These are phyloP conservation scores for Laterallus jamaicensis DNA, from an alignment of 2,113 vertebrate species.

Conservation along the genomic window DNA sequence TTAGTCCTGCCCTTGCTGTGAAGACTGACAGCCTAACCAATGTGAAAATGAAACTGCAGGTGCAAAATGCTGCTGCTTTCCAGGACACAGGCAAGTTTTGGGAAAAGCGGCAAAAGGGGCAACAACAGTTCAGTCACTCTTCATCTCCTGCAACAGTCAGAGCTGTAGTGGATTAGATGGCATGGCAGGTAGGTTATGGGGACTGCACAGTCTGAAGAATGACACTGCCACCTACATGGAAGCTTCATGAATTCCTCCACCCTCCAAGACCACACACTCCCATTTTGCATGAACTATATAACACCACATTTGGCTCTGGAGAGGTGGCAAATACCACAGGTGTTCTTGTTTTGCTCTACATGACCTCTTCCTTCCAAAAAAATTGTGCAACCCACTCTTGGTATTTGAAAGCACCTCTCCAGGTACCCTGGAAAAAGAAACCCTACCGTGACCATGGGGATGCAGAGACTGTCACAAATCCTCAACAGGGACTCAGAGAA, in stretches of 20 bases:
- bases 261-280: neutral
- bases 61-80: neutral
- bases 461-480: constrained; percentile 87
- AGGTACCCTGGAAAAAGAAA: neutral
- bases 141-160: neutral
- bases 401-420: neutral
- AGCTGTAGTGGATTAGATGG: neutral
- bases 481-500: constrained; percentile 87
- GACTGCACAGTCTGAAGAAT: neutral
- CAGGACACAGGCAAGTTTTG: neutral
- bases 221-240: neutral
- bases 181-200: neutral
- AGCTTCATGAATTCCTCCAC: neutral
- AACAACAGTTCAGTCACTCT: neutral
- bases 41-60: neutral
- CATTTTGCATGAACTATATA: neutral
- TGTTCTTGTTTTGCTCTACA: neutral
- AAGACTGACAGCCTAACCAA: neutral
- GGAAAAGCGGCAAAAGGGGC: neutral
- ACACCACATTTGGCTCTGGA: neutral
- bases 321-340: neutral
- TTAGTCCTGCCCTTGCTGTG: neutral
- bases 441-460: constrained; percentile 88
- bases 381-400: neutral
- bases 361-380: neutral